Base-by-base conservation (phyloP, 2,113 vertebrate genomes). In the Leucopsar rothschildi region DNA sequence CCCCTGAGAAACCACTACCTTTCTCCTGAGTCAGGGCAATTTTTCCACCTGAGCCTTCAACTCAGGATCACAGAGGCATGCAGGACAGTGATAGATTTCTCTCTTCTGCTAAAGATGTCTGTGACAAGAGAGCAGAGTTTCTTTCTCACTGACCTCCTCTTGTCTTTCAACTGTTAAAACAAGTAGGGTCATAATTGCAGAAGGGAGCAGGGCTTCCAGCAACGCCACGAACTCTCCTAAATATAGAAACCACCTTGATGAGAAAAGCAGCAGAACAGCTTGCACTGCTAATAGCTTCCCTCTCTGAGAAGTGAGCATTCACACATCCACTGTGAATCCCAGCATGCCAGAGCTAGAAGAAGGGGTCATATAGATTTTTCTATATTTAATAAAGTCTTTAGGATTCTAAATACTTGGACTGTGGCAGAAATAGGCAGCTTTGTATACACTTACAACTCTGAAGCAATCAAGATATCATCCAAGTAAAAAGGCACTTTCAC, bases 341-440 rank as follows among this genome's bases (percentile, higher is more conserved):
- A 89, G 44, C 37, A 89, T 66, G 13, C 31, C 57, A 83, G 82
- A 78, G 29, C 6, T 63, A 55, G 52, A 80, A 69, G 42, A 88
- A 88, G 27, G 24, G 72, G 66, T 92, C 64, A n/a, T 83, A 88
- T 47, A 77, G 86, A 85, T 89, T 93, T 93, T 86, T 88, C 69
- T 90, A 13, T 70, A 70, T 52, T 83, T 86, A 81, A 65, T 86
- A 66, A 79, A 92, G 29, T 77, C 90, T 84, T 93, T 66, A 35
- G 29, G 37, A 81, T 69, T 68, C 64, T 81, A 90, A 94, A 53
- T 31, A 71, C 61, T 82, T 71, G 28, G 60, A 75, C 65, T 68
- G 72, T 71, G 37, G n/a, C 65, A 89, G 72, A 92, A 90, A 89
- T 29, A 68, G 44, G 17, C 61, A 84, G 56, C 14, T 91, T 87